Evolutionary conservation across 2,797 vertebrate genomes (phyloP), one percentile per base, ranked within the genome.

Genomic region (Peromyscus nudipes): DNA sequence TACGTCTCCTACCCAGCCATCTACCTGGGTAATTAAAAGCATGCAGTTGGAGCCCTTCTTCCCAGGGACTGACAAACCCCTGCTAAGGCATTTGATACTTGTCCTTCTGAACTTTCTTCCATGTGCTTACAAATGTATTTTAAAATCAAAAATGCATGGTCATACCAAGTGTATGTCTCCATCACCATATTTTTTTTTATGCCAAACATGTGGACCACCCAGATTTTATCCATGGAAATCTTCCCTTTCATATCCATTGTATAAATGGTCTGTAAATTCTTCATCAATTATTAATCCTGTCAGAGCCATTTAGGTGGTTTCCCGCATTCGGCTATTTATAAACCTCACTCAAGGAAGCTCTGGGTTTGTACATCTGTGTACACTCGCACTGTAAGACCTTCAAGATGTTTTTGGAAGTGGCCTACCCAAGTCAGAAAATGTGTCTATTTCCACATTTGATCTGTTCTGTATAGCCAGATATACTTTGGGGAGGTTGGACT

Each of bases 241-340:
- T 83, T 95, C 25, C 31, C 55, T 88, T 75, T 62, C 17, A 4
- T 1, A 23, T 43, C 83, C 57, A 6, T 19, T 62, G 80, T 65
- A 31, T n/a, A 43, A 62, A 43, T 23, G 40, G 64, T 73, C 91
- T 96, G 37, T 69, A 89, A 69, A 82, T 83, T 79, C 71, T 17
- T 29, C 73, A 81, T 89, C 91, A 57, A 43, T 94, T 71, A 90
- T 89, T 46, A 82, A 69, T 90, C 81, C 92, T 29, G 19, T 49
- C 1, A 0, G 34, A 77, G 37, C 88, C 79, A 13, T 76, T 60
- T 52, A 85, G 76, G 25, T 73, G 43, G 71, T 88, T 92, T 88
- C 89, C 3, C 11, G 55, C 43, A 80, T 43, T 25, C n/a, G 86
- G 29, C 81, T 89, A 46, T 96, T 94, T 92, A 84, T 87, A 79